Base-by-base conservation (phyloP, 2,888 invertebrate species). In the Mesorhabditis sp. region DNA sequence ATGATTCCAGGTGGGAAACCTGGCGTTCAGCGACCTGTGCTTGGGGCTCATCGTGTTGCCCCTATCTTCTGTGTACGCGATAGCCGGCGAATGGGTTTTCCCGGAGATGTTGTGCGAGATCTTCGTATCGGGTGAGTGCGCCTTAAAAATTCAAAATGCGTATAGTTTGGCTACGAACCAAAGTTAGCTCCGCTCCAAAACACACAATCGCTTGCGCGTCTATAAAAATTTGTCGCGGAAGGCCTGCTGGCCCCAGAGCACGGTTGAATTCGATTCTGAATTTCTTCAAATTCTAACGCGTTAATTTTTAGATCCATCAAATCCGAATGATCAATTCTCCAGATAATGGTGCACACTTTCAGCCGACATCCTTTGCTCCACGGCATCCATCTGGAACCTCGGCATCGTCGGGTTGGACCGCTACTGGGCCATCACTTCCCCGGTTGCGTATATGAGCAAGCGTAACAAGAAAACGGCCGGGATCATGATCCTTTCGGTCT, bases 321-420 rank as follows among this genome's bases (percentile, higher is more conserved):
- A 28, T 28, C 28, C 28, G 28, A 28, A 28, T 28, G 28, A 28
- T 28, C 28, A 28, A 28, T 28, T 28, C 28, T 28, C 28, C 28
- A 28, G 5, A 63, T 45, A 43, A 7, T 10, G 62, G 62, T 5
- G 13, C 6, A 15, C 41, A 5, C 7, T 69, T 83, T 74, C 68
- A 83, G 85, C 87, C 42, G 88, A 88, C 78, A 87, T 88, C 43
- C 85, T 87, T 70, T 82, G 88, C 71, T 88, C 87, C 69, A 88
- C 88, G 2, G 87, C 88, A 0, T 88, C 88, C n/a, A 88, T 88
- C 69, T 83, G 88, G 75, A 88, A 88, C 70, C 80, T 88, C 10
- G 87, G 87, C 67, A 87, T 87, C 42, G 88, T 88, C 65, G 87
- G 88, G n/a, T 76, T 88, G 4, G 88, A 88, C 77, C 79, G 88